Evolutionary conservation across 2,888 invertebrate genomes (phyloP), one percentile per base, ranked within the genome.

Genomic region (Seladonia tumulorum): DNA sequence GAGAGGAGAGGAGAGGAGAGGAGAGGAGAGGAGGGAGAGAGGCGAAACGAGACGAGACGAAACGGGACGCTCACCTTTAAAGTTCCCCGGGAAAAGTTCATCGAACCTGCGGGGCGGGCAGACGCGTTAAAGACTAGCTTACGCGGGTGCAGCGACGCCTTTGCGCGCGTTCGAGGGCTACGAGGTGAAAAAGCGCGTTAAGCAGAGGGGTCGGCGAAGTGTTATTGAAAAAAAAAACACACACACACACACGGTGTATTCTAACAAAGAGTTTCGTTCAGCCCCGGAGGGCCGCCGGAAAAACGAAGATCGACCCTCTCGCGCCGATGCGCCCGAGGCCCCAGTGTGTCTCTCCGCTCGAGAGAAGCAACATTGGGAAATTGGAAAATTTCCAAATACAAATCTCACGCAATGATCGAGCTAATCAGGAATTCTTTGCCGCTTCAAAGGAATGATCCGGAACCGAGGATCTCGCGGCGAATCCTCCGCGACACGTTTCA

Each of bases 61-160:
- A 72, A 86, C 66, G 87, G 78, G 77, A 78, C 86, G 83, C 75
- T 85, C 85, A 78, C 79, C 89, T 90, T 90, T 89, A 90, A 90
- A 85, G 82, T 87, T 85, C 79, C 84, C 79, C 72, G 79, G 71
- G 88, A 83, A 77, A 85, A 86, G 89, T 87, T 90, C 89, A 90
- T 90, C 84, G 90, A 89, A 90, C 90, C 82, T 84, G 60, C 68
- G 68, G 71, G 35, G 35, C 81, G 75, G 86, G 83, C 85, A 83
- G 89, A 89, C 88, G 83, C 89, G 87, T 91, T 91, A 90, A 90
- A 91, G 92, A 92, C 83, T 88, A 75, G 85, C 80, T 81, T 74
- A 76, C 82, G 90, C 87, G 82, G 86, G 87, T 84, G 83, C 81
- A 88, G 78, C 81, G 60, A 83, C 87, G 89, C 83, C 89, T 85